Conservation (phyloP, 2,797 vertebrate species). For the Neosalanx taihuensis region DNA sequence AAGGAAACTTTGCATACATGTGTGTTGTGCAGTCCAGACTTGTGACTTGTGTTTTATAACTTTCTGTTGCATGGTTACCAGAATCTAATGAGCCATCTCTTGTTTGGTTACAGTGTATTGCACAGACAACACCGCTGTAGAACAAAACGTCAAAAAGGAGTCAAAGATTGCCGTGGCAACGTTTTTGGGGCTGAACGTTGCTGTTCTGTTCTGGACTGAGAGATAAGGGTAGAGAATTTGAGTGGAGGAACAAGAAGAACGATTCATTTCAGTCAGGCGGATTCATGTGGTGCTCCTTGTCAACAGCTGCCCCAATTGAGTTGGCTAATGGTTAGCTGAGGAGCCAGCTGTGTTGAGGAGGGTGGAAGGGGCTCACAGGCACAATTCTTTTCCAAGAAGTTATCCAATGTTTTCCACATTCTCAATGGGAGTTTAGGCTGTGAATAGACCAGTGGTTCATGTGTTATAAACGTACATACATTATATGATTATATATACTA, state of each 20-base stretch:
- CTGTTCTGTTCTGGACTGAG: background rate
- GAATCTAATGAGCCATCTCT: slow-evolving; percentile 3
- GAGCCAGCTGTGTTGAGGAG: background rate
- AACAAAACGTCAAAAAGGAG: background rate
- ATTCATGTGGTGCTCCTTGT: slow-evolving; percentile 14
- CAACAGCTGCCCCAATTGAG: slow-evolving; percentile 36
- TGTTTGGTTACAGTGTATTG: slow-evolving; percentile 3
- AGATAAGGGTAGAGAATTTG: slow-evolving; percentile 9
- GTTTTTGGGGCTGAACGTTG: background rate
- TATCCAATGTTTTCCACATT: background rate
- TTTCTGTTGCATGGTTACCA: slow-evolving; percentile 28
- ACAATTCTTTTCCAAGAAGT: background rate
- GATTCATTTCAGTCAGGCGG: slow-evolving; percentile 41
- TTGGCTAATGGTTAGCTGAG: slow-evolving; percentile 22
- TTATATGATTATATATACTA: background rate
- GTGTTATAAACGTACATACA: background rate
- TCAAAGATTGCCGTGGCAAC: background rate
- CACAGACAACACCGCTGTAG: slow-evolving; percentile 1
- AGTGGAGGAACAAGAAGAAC: slow-evolving; percentile 18
- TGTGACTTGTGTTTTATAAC: slow-evolving; percentile 13
- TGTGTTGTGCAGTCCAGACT: slow-evolving; percentile 8
- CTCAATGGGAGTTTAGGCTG: background rate
- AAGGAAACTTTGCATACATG: slow-evolving; percentile 10
- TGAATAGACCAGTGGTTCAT: background rate
- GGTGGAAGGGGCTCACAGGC: background rate